Conservation (phyloP, 1,140 invertebrate genomes). For the Adoxophyes honmai region DNA sequence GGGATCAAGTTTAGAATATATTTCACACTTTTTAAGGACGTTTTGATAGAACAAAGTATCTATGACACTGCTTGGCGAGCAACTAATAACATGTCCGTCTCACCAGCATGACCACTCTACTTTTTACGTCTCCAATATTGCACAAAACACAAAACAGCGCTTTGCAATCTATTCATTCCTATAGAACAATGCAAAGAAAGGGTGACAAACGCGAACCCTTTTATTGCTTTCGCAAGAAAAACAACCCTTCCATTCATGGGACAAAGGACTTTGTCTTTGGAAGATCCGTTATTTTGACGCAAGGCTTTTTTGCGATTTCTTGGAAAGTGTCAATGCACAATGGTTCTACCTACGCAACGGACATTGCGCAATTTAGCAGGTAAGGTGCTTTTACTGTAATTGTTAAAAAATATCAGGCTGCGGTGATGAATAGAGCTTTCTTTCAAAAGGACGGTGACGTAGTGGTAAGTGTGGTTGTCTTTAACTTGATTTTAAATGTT, state of each 20-base stretch:
- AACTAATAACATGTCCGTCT: conserved; percentile 1
- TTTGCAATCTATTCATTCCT: conserved; percentile 51
- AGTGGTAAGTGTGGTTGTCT: too few species aligned
- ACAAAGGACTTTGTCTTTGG: conserved; percentile 45
- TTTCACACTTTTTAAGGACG: too few species aligned
- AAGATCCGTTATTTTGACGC: conserved; percentile 64
- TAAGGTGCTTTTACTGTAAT: neutral
- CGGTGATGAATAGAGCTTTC: too few species aligned
- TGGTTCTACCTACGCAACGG: conserved; percentile 16
- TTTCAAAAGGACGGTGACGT: too few species aligned
- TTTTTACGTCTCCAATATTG: conserved; percentile 32
- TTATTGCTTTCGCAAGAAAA: conserved; percentile 60
- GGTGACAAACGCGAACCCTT: conserved; percentile 62
- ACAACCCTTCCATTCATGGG: conserved; percentile 67
- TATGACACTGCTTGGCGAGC: neutral
- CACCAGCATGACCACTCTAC: neutral
- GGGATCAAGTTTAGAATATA: too few species aligned
- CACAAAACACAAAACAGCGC: conserved; percentile 42
- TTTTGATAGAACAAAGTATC: too few species aligned
- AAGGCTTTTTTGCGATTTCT: conserved; percentile 47
- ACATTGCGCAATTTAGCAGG: conserved; percentile 17
- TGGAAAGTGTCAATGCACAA: conserved; percentile 33
- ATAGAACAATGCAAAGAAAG: conserved; percentile 60
- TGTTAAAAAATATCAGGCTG: too few species aligned
- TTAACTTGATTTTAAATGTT: too few species aligned